A percentile compares a stretch with the other conserved stretches of the same genome.
These are phyloP conservation scores for Drosophila tani DNA, from an alignment of 1,140 invertebrate genomes.

Conservation along the genomic window DNA sequence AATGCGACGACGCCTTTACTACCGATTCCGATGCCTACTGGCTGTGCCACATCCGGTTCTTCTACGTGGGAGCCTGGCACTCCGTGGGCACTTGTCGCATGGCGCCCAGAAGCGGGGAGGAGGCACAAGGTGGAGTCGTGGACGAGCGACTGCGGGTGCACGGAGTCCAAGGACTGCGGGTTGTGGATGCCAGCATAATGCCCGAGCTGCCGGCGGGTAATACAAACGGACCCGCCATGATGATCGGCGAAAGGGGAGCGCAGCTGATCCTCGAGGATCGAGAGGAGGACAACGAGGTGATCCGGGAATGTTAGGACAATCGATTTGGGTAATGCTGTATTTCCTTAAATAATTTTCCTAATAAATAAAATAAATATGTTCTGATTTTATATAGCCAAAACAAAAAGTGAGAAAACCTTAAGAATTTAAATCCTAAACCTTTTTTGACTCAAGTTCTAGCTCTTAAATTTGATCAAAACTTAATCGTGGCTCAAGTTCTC, in stretches of 20 bases:
- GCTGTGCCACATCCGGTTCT: slow-evolving; percentile 87
- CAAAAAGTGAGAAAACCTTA: too few relatives aligned
- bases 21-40: slow-evolving; percentile 87
- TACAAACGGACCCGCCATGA: slow-evolving; percentile 91
- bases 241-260: slow-evolving; percentile 91
- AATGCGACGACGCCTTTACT: slow-evolving; percentile 78
- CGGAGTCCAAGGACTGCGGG: slow-evolving; percentile 88
- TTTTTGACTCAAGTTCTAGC: too few relatives aligned
- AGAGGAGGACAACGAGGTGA: slow-evolving; percentile 14
- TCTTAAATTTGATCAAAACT: too few relatives aligned
- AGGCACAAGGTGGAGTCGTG: slow-evolving; percentile 86
- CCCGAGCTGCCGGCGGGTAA: slow-evolving; percentile 90
- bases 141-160: slow-evolving; percentile 89
- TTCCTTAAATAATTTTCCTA: too few relatives aligned
- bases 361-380: too few relatives aligned
- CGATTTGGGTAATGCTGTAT: too few relatives aligned
- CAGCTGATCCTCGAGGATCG: slow-evolving; percentile 88
- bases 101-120: slow-evolving; percentile 85
- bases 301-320: not conserved
- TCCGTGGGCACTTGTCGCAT: slow-evolving; percentile 91
- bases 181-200: slow-evolving; percentile 93
- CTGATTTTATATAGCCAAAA: too few relatives aligned
- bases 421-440: too few relatives aligned
- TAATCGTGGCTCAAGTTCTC: too few relatives aligned
- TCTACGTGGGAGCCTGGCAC: slow-evolving; percentile 88